Conservation (phyloP, 92 coral and sea anemone species). For the Blastomussa wellsi region DNA sequence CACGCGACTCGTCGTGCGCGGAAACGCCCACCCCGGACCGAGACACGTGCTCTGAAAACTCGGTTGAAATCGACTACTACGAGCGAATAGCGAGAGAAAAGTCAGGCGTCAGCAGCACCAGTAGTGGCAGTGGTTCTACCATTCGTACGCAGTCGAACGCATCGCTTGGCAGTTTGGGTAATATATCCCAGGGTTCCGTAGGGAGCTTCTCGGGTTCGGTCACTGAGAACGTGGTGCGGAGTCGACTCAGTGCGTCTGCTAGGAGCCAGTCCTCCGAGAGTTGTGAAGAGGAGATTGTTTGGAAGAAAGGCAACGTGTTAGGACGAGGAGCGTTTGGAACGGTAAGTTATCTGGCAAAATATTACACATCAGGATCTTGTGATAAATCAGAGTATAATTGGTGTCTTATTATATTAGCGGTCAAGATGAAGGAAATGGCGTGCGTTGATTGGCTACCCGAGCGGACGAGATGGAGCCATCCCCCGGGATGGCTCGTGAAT, state of each 20-base stretch:
- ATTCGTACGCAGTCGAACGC: constrained; percentile 48
- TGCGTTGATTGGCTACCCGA: no score
- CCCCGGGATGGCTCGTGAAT: no score
- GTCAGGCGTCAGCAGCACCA: constrained; percentile 29
- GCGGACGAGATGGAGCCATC: no score
- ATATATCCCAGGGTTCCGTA: constrained; percentile 52
- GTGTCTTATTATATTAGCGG: no score
- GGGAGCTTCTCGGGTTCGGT: constrained; percentile 37
- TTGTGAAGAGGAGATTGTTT: constrained; percentile 88
- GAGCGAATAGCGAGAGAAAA: constrained; percentile 51
- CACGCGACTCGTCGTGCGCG: constrained; percentile 50
- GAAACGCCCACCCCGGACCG: constrained; percentile 55
- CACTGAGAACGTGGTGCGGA: constrained; percentile 53
- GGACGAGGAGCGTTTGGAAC: constrained; percentile 99
- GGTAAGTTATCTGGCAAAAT: constrained; percentile 58
- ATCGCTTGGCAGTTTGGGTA: constrained; percentile 36
- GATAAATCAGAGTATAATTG: no score
- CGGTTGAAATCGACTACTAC: constrained; percentile 62
- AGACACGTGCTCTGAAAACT: constrained; percentile 43
- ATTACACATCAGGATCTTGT: not conserved
- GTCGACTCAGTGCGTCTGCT: constrained; percentile 66
- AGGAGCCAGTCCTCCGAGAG: constrained; percentile 69
- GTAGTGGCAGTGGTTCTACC: constrained; percentile 62
- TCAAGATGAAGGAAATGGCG: no score
- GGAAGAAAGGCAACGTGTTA: constrained; percentile 94